Conservation (phyloP, 2,888 invertebrate species). For the Azorinus chamasolen region DNA sequence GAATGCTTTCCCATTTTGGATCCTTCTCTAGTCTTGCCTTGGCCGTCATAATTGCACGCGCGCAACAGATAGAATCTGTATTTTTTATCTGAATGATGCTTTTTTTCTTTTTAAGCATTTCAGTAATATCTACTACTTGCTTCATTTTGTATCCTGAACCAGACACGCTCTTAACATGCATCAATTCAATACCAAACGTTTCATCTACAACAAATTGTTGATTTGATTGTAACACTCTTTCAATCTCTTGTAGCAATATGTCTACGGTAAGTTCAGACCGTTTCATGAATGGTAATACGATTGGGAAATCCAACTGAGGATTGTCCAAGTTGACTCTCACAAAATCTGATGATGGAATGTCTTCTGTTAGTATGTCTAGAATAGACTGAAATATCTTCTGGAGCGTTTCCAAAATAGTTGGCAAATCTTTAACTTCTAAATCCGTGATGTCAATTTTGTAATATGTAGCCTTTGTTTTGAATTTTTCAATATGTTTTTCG, state of each 20-base stretch:
- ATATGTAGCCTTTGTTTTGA: conserved; percentile 27
- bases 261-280: conserved; percentile 37
- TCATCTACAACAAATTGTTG: conserved; percentile 47
- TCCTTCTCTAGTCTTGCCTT: conserved; percentile 40
- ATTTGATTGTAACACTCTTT: conserved; percentile 50
- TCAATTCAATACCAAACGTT: conserved; percentile 41
- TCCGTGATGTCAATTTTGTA: conserved; percentile 28
- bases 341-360: conserved; percentile 38
- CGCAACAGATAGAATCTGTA: conserved; percentile 52
- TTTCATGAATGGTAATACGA: conserved; percentile 41
- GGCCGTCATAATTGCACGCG: conserved; percentile 56
- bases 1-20: conserved; percentile 49
- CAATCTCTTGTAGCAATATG: conserved; percentile 43
- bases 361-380: conserved; percentile 7
- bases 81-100: conserved; percentile 47
- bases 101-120: conserved; percentile 41
- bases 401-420: conserved; percentile 35
- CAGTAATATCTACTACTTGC: conserved; percentile 23
- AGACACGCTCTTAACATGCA: conserved; percentile 13
- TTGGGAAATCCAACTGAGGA: conserved; percentile 47
- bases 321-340: conserved; percentile 55
- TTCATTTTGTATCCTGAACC: conserved; percentile 21
- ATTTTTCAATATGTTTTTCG: conserved; percentile 31
- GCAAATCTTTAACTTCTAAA: conserved; percentile 17
- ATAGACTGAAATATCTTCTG: conserved; percentile 35